Conservation (phyloP, 2,888 invertebrate genomes). For the Argynnis bischoffii region DNA sequence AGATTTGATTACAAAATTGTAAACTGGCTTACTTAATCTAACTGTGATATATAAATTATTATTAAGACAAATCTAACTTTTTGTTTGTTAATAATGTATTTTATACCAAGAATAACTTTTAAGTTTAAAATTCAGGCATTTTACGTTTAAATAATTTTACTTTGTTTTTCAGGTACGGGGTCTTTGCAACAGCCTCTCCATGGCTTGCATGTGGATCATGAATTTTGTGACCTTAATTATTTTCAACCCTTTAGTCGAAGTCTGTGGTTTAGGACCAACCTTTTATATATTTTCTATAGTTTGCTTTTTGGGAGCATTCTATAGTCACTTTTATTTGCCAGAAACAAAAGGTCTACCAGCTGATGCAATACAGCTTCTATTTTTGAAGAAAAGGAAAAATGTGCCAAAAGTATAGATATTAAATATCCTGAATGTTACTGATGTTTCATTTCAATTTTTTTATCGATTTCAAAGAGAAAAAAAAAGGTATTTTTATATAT, state of each 20-base stretch:
- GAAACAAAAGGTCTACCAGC: slow-evolving; percentile 74
- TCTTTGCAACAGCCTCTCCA: slow-evolving; percentile 58
- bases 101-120: too few species aligned
- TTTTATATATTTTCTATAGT: slow-evolving; percentile 67
- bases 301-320: slow-evolving; percentile 61
- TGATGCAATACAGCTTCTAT: slow-evolving; percentile 63
- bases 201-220: slow-evolving; percentile 62
- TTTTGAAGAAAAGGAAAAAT: slow-evolving; percentile 49
- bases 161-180: slow-evolving; percentile 57
- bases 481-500: too few species aligned
- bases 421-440: background rate
- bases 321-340: slow-evolving; percentile 63
- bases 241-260: slow-evolving; percentile 63
- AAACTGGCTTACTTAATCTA: too few species aligned
- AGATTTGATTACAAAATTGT: too few species aligned
- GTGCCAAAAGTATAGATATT: slow-evolving; percentile 16
- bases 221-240: slow-evolving; percentile 66
- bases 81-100: too few species aligned
- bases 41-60: too few species aligned
- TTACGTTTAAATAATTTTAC: background rate
- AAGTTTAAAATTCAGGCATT: too few species aligned
- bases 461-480: too few species aligned
- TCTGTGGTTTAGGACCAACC: slow-evolving; percentile 60
- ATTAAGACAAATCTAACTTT: too few species aligned
- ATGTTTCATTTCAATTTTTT: too few species aligned